Evolutionary conservation across 2,113 vertebrate species (phyloP).

Genomic region (Myxocyprinus asiaticus): DNA sequence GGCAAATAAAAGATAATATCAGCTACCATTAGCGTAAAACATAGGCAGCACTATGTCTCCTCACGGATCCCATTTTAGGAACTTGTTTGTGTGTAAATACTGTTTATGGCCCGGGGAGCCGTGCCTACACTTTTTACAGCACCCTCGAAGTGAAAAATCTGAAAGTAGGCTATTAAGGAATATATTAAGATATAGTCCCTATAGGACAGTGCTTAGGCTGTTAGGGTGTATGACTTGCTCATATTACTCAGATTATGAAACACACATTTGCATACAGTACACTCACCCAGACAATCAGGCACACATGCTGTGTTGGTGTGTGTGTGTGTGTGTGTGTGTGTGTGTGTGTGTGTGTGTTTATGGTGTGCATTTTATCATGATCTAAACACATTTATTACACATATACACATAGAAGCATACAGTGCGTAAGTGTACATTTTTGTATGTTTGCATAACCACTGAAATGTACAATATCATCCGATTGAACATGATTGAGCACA

Average conservation of each 20-base stretch:
- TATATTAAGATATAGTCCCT: conserved; percentile 23
- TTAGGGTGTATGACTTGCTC: conserved; percentile 11
- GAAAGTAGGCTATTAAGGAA: not conserved
- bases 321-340: too few relatives aligned
- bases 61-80: not conserved
- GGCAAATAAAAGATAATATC: conserved; percentile 27
- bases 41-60: not conserved
- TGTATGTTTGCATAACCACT: too few relatives aligned
- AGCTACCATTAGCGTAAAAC: conserved; percentile 3
- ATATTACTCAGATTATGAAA: conserved; percentile 15
- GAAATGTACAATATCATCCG: too few relatives aligned
- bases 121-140: conserved; percentile 13
- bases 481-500: not conserved
- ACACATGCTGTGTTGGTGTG: not conserved
- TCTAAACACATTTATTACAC: not conserved
- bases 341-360: not conserved
- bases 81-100: conserved; percentile 23
- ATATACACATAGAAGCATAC: not conserved
- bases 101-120: conserved; percentile 22
- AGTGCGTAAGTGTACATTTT: too few relatives aligned
- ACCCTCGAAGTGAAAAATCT: not conserved
- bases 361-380: not conserved
- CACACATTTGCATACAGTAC: conserved; percentile 29
- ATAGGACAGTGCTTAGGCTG: conserved; percentile 3
- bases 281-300: not conserved